Conservation (phyloP, 2,797 vertebrate genomes). For the Stomatorhinus walkeri region DNA sequence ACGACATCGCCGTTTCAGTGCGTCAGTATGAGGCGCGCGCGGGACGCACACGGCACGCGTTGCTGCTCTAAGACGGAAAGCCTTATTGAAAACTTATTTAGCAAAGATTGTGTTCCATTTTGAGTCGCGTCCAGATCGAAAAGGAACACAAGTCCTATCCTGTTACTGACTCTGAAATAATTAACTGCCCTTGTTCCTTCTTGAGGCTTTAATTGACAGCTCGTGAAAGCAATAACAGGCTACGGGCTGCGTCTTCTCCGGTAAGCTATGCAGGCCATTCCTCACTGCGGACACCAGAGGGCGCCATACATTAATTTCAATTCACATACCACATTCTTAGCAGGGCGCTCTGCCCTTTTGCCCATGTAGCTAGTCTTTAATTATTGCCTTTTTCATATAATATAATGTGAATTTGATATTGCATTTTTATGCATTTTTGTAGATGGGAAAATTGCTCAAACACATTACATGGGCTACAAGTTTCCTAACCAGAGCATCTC, state of each 20-base stretch:
- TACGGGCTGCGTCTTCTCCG: slow-evolving; percentile 24
- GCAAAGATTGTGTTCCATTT: background rate
- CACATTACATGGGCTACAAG: background rate
- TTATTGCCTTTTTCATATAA: background rate
- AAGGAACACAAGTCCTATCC: background rate
- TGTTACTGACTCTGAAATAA: slow-evolving; percentile 5
- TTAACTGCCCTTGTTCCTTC: background rate
- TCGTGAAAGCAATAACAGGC: slow-evolving; percentile 48
- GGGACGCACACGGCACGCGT: background rate
- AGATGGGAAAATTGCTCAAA: background rate
- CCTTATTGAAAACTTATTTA: slow-evolving; percentile 15
- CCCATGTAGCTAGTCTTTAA: background rate
- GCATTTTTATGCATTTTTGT: background rate
- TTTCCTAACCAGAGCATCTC: slow-evolving; percentile 6
- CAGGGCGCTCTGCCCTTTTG: background rate
- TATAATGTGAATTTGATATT: background rate
- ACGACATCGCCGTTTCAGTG: background rate
- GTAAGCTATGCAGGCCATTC: background rate
- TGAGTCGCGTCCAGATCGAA: background rate
- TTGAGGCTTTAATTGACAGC: slow-evolving; percentile 39
- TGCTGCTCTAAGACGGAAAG: background rate
- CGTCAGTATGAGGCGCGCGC: background rate
- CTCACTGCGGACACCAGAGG: slow-evolving; percentile 51
- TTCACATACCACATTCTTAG: background rate
- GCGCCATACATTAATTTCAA: slow-evolving; percentile 44